A percentile compares a stretch with the other conserved stretches of the same genome.
Evolutionary conservation across 2,113 vertebrate genomes (phyloP).

Genomic region (Pseudolaguvia tuberculata): DNA sequence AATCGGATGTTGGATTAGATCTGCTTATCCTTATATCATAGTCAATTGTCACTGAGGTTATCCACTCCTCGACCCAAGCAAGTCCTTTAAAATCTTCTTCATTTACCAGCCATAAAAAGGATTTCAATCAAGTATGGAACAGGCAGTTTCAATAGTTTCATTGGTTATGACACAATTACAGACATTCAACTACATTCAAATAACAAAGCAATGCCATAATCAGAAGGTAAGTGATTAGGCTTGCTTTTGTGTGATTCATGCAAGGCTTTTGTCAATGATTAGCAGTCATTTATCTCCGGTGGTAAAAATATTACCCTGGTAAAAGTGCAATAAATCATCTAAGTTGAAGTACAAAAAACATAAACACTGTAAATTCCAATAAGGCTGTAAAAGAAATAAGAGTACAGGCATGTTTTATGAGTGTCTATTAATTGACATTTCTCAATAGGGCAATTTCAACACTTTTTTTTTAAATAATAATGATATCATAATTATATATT

Average conservation of each 20-base stretch:
- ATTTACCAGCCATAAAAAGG: constrained; percentile 44
- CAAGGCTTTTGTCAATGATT: neutral
- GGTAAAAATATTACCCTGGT: neutral
- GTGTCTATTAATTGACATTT: neutral
- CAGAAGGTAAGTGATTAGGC: neutral
- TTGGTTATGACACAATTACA: constrained; percentile 64
- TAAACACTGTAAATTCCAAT: too few species aligned
- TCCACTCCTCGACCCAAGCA: constrained; percentile 49
- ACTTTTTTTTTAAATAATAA: neutral
- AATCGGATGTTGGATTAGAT: too few species aligned
- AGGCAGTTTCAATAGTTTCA: constrained; percentile 51
- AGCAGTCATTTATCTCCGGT: neutral
- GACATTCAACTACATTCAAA: constrained; percentile 55
- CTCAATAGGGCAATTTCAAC: neutral
- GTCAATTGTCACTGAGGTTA: too few species aligned
- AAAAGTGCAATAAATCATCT: neutral
- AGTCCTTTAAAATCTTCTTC: constrained; percentile 68
- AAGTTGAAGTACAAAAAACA: neutral
- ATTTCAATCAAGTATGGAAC: constrained; percentile 62
- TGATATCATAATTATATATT: neutral
- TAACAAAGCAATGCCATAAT: neutral
- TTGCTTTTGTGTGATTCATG: neutral
- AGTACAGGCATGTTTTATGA: neutral
- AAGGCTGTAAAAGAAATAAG: neutral
- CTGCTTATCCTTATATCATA: too few species aligned